Evolutionary conservation across 2,888 invertebrate genomes (phyloP), one percentile per base, ranked within the genome.

Genomic region (Temnothorax unifasciatus): DNA sequence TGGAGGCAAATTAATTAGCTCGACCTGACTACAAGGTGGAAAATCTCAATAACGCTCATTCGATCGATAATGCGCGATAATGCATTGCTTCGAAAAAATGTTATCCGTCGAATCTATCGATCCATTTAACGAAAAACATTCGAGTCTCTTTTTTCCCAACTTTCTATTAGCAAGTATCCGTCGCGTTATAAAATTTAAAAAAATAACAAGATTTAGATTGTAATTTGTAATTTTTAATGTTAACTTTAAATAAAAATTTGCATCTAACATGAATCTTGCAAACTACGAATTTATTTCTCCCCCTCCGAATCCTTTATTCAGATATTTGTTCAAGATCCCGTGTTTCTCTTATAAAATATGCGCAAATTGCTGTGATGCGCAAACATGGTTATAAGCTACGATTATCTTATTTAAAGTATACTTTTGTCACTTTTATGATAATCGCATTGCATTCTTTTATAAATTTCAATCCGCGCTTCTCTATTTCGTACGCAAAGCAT

Each of bases 401-500:
- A 47, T n/a, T 63, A 11, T 21, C 38, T 15, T 15, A 11, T 11
- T 29, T 34, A 34, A 61, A 61, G 34, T 61, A 47, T 15, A 15
- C 29, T 63, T 73, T 63, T 44, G 29, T 54, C 52, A 29, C 29
- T 64, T 34, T 50, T 34, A 66, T 66, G 85, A 86, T 85, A 73
- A 86, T 88, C 87, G 61, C 81, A 77, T 85, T 86, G 61, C 81
- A 77, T 85, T 86, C 79, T 86, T 85, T 79, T 85, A 64, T 66
- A 85, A 85, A 85, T 83, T 63, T 21, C 75, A 34, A 47, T 54
- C 79, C 68, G 74, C 75, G 57, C 64, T 64, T 69, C 84, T 61
- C 71, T 89, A 84, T 89, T 91, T 87, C 59, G 88, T 88, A 90
- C 85, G 86, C 88, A 85, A 85, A 79, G 87, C 92, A 93, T 93